Evolutionary conservation across 2,113 vertebrate species (phyloP).

Genomic region (Rhynchomys soricoides): DNA sequence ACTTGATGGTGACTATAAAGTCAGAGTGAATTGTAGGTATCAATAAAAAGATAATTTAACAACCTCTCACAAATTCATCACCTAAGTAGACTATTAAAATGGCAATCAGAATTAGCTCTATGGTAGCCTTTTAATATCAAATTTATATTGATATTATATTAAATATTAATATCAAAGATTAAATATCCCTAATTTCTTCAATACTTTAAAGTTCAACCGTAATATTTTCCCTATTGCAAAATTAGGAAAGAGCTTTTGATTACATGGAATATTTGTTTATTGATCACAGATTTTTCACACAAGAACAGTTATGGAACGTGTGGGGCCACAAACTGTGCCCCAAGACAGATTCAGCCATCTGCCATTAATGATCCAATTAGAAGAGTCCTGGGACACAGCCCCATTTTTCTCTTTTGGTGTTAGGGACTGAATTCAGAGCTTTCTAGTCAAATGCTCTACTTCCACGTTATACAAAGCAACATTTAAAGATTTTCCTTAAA

Average conservation of each 20-base stretch:
- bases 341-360: not conserved
- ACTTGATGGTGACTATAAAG: slow-evolving; percentile 65
- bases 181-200: slow-evolving; percentile 5
- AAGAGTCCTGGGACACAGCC: not conserved
- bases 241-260: slow-evolving; percentile 13
- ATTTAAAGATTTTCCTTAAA: slow-evolving; percentile 72
- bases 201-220: slow-evolving; percentile 2
- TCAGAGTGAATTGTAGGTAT: slow-evolving; percentile 54
- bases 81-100: slow-evolving; percentile 25
- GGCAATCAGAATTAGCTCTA: not conserved
- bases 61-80: not conserved
- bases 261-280: not conserved
- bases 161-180: slow-evolving; percentile 2
- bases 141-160: not conserved
- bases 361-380: not conserved
- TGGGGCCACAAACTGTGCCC: not conserved
- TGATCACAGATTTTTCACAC: not conserved
- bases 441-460: not conserved
- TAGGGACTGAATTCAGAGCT: not conserved
- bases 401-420: not conserved
- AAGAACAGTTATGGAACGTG: not conserved
- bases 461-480: too few species aligned
- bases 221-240: not conserved
- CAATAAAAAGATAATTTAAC: not conserved
- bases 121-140: not conserved